Percentiles rank a stretch among this genome's conserved stretches.
These are phyloP conservation scores for Phrynocephalus forsythii DNA, from an alignment of 2,797 vertebrate species.

Conservation along the genomic window DNA sequence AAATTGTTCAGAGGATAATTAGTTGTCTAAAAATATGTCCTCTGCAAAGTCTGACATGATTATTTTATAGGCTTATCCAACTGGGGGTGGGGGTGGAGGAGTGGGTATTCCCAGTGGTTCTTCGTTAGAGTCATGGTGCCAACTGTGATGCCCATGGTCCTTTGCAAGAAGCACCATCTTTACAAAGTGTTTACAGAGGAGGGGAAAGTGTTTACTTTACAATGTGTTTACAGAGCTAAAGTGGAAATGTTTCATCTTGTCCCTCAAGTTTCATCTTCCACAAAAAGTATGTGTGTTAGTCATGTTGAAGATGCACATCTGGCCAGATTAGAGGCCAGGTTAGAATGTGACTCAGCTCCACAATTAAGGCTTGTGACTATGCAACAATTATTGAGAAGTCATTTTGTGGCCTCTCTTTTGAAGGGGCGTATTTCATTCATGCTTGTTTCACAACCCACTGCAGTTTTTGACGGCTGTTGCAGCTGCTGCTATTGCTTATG, in stretches of 20 bases:
- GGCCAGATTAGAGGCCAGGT: no score
- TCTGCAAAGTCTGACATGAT: background rate
- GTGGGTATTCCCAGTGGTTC: background rate
- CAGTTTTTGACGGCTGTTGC: background rate
- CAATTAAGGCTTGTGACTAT: conserved; percentile 12
- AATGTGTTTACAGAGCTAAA: background rate
- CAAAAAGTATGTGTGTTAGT: background rate
- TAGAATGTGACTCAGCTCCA: background rate
- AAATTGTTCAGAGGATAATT: background rate
- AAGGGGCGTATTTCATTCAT: background rate
- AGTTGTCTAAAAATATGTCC: background rate
- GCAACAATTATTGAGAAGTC: conserved; percentile 26
- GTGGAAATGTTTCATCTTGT: background rate
- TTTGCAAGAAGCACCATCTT: background rate
- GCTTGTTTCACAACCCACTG: background rate
- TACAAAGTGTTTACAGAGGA: background rate
- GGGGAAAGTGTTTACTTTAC: background rate
- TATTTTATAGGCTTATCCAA: background rate
- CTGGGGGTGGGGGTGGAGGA: background rate
- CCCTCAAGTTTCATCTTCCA: background rate
- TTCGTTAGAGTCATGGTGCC: background rate
- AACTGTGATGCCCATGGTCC: background rate
- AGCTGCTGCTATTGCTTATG: background rate
- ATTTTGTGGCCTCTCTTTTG: background rate
- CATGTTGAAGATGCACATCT: background rate